Evolutionary conservation across 2,113 vertebrate species (phyloP).

Genomic region (Podiceps cristatus): DNA sequence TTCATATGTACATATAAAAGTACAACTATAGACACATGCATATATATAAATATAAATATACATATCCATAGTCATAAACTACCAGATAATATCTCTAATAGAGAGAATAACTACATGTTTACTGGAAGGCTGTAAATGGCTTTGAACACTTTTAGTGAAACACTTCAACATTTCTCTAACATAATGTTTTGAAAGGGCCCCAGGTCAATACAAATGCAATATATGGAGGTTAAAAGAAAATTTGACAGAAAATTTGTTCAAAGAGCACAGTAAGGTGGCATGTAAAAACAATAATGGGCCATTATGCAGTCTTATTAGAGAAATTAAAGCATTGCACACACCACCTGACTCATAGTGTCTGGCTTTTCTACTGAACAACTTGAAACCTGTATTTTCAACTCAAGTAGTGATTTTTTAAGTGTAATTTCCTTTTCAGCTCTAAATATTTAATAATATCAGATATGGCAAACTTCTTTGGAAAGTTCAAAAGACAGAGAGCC

Average conservation of each 20-base stretch:
- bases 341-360: conserved; percentile 68
- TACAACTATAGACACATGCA: neutral
- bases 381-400: conserved; percentile 62
- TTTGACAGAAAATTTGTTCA: conserved; percentile 79
- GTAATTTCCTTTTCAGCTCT: neutral
- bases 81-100: neutral
- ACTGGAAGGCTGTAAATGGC: conserved; percentile 70
- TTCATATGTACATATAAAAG: neutral
- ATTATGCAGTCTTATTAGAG: conserved; percentile 81
- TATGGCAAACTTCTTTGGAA: neutral
- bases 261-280: conserved; percentile 78
- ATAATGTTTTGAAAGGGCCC: conserved; percentile 70
- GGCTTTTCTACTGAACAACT: conserved; percentile 63
- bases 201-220: conserved; percentile 82
- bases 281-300: conserved; percentile 79
- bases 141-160: conserved; percentile 69
- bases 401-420: conserved; percentile 47
- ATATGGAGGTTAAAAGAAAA: conserved; percentile 76
- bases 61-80: neutral
- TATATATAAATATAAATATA: neutral
- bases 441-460: conserved; percentile 37
- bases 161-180: conserved; percentile 72
- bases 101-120: conserved; percentile 58
- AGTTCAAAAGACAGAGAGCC: neutral
- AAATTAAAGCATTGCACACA: conserved; percentile 74